Evolutionary conservation across 2,113 vertebrate species (phyloP).

Genomic region (Amblyornis subalaris): DNA sequence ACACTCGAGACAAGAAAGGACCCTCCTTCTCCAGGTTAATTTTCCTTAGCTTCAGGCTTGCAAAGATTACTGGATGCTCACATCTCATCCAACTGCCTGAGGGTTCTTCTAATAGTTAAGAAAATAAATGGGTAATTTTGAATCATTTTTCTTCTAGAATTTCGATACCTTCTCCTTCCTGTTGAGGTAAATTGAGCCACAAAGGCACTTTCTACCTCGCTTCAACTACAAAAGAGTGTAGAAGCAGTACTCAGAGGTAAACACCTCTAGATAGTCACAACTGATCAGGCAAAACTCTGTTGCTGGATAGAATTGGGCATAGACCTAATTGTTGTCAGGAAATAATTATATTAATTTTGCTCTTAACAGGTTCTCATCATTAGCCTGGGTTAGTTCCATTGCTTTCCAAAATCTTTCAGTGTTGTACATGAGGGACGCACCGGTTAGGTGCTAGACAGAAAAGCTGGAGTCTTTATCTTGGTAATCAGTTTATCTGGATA

Average conservation of each 20-base stretch:
- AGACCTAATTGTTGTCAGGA: not conserved
- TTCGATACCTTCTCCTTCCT: not conserved
- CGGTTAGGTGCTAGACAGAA: not conserved
- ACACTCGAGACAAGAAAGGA: accelerated
- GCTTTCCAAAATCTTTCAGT: not conserved
- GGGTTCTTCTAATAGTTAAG: not conserved
- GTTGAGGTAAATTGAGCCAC: not conserved
- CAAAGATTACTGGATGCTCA: not conserved
- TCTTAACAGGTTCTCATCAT: not conserved
- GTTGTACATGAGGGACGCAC: not conserved
- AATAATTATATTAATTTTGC: not conserved
- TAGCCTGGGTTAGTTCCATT: not conserved
- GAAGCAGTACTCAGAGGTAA: not conserved
- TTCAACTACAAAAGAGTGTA: not conserved
- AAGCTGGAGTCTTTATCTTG: not conserved
- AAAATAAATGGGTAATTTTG: not conserved
- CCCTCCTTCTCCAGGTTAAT: not conserved
- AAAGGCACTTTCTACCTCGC: not conserved
- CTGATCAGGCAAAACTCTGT: not conserved
- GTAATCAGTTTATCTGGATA: not conserved
- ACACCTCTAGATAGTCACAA: not conserved
- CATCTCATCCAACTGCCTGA: not conserved
- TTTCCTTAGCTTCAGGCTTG: not conserved
- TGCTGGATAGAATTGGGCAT: not conserved
- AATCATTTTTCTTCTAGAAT: not conserved